Evolutionary conservation across 2,797 vertebrate genomes (phyloP), one percentile per base, ranked within the genome.

Genomic region (Neostethus bicornis): DNA sequence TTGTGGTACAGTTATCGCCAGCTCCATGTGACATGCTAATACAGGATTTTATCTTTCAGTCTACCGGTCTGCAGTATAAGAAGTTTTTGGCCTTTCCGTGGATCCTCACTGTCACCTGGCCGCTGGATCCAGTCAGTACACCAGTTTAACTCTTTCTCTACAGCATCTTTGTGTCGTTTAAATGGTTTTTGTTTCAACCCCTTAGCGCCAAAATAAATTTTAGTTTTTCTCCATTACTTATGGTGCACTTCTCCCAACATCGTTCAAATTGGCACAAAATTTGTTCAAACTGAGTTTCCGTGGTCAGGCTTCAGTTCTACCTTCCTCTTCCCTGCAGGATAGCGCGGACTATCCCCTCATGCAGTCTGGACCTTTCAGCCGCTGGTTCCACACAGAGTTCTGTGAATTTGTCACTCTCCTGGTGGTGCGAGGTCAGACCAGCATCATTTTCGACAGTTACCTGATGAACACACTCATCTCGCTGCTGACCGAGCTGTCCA

Each of bases 31-130:
- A 2, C 10, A 1, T 21, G 11, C 32, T 43, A 38, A 55, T 29
- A 19, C 19, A 38, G 37, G 3, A 44, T 6, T 51, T 42, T 42
- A 48, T 67, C 38, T 80, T 86, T 37, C 70, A 97, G 96, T 91
- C 83, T 31, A 83, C 93, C 0, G 92, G 95, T 21, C 80, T 97
- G 81, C 95, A 96, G 82, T 96, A 94, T 61, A 97, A 98, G 87
- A 96, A 92, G 81, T 96, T 97, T 66, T 75, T 97, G 81, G 96
- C 94, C 10, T 96, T 94, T 77, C 95, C 96, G 0, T 98, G 96
- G 95, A 97, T 98, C 89, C 87, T 98, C 66, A 98, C 95, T 3
- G 93, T 98, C 81, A 96, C 94, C 0, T 97, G 95, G 96, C 95
- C 96, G 0, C 85, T 94, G 79, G 92, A 96, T 49, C 87, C 86